Conservation (phyloP, 2,888 invertebrate genomes). For the Rhimphoctona megacephalus region DNA sequence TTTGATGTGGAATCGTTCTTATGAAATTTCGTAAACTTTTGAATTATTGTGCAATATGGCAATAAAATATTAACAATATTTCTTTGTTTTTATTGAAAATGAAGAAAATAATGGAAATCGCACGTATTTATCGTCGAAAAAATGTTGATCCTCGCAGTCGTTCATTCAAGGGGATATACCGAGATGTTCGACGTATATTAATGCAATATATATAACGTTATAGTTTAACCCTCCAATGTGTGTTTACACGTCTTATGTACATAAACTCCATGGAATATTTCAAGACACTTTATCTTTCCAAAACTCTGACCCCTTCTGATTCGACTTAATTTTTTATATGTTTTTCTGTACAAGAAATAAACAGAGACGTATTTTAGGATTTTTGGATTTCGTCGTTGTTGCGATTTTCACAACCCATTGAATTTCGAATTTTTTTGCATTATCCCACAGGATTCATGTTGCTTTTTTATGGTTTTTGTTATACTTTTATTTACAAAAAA, state of each 20-base stretch:
- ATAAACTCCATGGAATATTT: background rate
- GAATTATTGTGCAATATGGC: background rate
- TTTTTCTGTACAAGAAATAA: background rate
- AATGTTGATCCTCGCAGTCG: background rate
- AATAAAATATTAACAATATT: background rate
- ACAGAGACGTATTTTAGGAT: background rate
- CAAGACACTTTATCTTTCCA: background rate
- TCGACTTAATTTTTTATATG: background rate
- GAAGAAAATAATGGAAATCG: background rate
- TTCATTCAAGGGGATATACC: slow-evolving; percentile 63
- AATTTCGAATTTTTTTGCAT: background rate
- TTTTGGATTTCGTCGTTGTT: background rate
- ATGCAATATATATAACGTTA: background rate
- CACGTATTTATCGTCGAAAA: background rate
- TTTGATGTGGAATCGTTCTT: background rate
- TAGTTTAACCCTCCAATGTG: background rate
- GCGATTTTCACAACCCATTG: background rate
- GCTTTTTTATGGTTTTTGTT: background rate
- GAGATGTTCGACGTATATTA: slow-evolving; percentile 28
- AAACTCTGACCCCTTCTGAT: background rate
- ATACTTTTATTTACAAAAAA: background rate
- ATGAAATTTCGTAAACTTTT: background rate
- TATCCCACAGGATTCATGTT: background rate
- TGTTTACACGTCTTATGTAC: slow-evolving; percentile 13
- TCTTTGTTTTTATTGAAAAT: background rate